Conservation (phyloP, 2,113 vertebrate genomes). For the Tachysurus fulvidraco region DNA sequence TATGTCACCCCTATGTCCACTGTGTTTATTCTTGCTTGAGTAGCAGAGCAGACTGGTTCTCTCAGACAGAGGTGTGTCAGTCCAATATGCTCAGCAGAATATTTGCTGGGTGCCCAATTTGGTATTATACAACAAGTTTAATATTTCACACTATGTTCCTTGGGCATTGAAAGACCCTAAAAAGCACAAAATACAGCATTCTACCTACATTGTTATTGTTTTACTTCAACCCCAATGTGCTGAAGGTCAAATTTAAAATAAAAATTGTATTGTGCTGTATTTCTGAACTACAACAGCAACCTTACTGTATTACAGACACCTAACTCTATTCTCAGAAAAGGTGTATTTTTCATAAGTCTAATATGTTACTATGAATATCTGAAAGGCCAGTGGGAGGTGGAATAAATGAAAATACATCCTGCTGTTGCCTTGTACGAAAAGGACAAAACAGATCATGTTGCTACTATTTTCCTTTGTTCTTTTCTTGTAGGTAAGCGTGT, state of each 20-base stretch:
- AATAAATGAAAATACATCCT: conserved; percentile 12
- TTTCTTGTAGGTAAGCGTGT: not conserved
- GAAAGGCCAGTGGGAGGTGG: not conserved
- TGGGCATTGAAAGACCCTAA: not conserved
- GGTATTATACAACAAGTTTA: not conserved
- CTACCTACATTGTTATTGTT: not conserved
- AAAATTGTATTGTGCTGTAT: not conserved
- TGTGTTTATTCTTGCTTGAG: not conserved
- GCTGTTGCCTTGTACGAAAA: not conserved
- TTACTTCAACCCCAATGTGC: not conserved
- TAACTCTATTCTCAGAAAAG: not conserved
- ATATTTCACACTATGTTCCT: not conserved
- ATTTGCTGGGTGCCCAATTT: not conserved
- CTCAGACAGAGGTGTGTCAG: not conserved
- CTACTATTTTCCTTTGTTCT: not conserved
- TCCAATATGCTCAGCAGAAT: not conserved
- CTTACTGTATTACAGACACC: not conserved
- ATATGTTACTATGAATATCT: not conserved
- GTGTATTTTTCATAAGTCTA: not conserved
- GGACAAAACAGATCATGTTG: not conserved
- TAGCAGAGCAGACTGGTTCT: not conserved
- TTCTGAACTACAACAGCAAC: not conserved
- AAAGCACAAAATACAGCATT: not conserved
- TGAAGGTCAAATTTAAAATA: not conserved
- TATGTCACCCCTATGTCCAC: not conserved